Evolutionary conservation across 2,797 vertebrate species (phyloP).

Genomic region (Myiothlypis chrysogaster): DNA sequence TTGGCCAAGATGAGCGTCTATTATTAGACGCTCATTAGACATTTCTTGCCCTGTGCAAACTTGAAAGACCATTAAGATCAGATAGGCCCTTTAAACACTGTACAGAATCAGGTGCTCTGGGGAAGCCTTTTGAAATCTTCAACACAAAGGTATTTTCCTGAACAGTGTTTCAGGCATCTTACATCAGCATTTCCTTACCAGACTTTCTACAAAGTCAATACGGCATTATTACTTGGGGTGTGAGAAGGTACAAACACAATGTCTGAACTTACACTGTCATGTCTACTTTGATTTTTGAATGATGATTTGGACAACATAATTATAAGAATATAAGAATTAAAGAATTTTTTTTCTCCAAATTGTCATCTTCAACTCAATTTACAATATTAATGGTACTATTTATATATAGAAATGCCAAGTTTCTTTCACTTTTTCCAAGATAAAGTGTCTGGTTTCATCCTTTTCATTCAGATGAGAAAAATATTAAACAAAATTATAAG

Average conservation of each 20-base stretch:
- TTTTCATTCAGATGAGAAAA: background rate
- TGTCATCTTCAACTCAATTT: background rate
- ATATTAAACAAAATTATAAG: background rate
- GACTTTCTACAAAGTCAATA: background rate
- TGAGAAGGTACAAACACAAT: background rate
- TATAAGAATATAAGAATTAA: background rate
- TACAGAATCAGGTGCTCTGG: background rate
- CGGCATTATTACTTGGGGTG: background rate
- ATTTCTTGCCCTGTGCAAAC: background rate
- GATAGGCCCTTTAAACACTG: background rate
- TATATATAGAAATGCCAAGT: background rate
- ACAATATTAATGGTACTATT: background rate
- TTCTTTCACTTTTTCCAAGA: background rate
- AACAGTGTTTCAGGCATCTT: background rate
- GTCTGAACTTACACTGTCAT: background rate
- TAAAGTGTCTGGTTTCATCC: background rate
- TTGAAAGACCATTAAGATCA: background rate
- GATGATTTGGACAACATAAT: background rate
- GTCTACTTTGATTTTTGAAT: background rate
- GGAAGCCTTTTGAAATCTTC: background rate
- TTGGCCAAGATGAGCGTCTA: background rate
- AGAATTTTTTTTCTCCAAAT: background rate
- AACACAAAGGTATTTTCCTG: background rate
- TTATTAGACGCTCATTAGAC: background rate
- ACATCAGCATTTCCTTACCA: background rate